Evolutionary conservation across 2,888 invertebrate genomes (phyloP), one percentile per base, ranked within the genome.

Genomic region (Eristalis tenax): DNA sequence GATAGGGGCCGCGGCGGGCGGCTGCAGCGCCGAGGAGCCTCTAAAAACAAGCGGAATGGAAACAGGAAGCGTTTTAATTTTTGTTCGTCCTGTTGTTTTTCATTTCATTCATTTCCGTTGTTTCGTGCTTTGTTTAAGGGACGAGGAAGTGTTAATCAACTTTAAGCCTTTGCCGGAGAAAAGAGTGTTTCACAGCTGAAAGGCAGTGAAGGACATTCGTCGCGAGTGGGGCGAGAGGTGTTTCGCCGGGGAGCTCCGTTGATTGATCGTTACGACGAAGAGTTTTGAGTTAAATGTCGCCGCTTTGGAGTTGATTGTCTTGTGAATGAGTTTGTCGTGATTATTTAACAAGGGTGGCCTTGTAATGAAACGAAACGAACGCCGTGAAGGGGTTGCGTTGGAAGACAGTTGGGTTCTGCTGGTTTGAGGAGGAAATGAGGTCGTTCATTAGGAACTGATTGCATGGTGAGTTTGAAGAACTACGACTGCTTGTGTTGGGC

Each of bases 101-200:
- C 18, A 28, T 28, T 32, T 32, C 32, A 32, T 32, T 32, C 32
- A 32, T n/a, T 35, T 35, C 56, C 63, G 18, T 68, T 57, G 56
- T 70, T 80, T 43, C 63, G 43, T 64, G 40, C 43, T 35, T 73
- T 77, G 50, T 69, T 50, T 64, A 68, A 26, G 15, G 5, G 43
- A 5, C 50, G 82, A 80, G 83, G 68, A 87, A 83, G 87, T 87
- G 87, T 87, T 87, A 87, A 87, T 87, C 87, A 87, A 87, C 87
- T 87, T 87, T 87, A 64, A 80, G 83, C 76, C 83, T 80, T 73
- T 76, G 87, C 76, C 75, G 59, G 50, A 66, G 65, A 32, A 4
- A n/a, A 22, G 35, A 56, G 73, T 18, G 63, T 59, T 59, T 61
- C 32, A 56, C 65, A 73, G 64, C 71, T 38, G 70, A 79, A 83